phyloP scores from a whole-genome alignment of 2,888 invertebrate species.

The Amblyjoppa fuscipennis region DNA sequence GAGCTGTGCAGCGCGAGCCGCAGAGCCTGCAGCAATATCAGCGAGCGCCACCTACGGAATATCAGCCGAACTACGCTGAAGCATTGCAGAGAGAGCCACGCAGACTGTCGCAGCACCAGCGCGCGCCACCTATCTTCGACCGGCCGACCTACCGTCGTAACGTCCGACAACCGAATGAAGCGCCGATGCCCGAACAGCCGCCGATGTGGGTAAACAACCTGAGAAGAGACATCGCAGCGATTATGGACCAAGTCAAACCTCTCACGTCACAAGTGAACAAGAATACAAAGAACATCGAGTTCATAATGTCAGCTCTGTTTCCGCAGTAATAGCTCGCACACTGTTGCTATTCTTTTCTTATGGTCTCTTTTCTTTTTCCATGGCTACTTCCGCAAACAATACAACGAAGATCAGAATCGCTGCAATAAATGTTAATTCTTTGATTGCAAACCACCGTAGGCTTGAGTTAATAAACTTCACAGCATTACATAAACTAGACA shows the following conservation, averaged over 20 bases:
- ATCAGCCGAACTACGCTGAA: too few species aligned
- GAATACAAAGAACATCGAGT: background rate
- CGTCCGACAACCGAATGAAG: background rate
- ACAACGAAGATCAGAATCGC: background rate
- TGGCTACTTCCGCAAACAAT: background rate
- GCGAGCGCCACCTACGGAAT: background rate
- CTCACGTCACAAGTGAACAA: background rate
- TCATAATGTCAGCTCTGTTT: background rate
- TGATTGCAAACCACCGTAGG: slow-evolving; percentile 55
- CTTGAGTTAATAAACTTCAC: slow-evolving; percentile 33
- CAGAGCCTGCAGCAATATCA: background rate
- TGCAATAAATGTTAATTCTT: slow-evolving; percentile 53
- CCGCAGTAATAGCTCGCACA: background rate
- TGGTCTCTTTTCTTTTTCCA: too few species aligned
- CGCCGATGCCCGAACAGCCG: background rate
- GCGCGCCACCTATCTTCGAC: background rate
- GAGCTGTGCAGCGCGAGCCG: background rate
- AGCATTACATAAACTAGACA: slow-evolving; percentile 30
- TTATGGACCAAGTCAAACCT: background rate
- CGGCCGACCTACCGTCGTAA: background rate
- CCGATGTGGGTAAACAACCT: background rate
- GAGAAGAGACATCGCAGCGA: background rate
- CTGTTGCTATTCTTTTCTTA: too few species aligned
- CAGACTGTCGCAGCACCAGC: too few species aligned
- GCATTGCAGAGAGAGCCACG: too few species aligned